phyloP scores from a whole-genome alignment of 2,113 vertebrate genomes.

The Mustela nigripes region DNA sequence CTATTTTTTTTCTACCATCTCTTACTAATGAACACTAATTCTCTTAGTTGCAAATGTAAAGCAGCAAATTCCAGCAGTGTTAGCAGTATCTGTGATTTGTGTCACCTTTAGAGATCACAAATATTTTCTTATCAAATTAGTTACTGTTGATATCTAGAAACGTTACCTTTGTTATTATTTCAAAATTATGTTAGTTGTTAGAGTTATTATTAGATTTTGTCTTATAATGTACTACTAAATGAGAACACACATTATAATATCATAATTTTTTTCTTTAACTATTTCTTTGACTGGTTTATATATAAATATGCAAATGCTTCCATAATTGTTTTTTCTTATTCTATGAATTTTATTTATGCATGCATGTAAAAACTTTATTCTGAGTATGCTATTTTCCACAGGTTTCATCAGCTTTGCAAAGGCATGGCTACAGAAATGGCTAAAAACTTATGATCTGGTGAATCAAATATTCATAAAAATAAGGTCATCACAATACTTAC shows the following conservation, averaged over 20 bases:
- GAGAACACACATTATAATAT: neutral
- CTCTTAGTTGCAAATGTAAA: neutral
- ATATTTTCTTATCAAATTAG: neutral
- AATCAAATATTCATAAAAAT: neutral
- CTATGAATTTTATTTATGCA: neutral
- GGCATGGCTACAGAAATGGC: neutral
- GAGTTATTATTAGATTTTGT: neutral
- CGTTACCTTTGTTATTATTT: neutral
- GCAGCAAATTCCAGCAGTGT: neutral
- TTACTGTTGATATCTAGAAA: neutral
- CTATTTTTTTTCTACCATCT: neutral
- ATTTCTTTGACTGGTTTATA: neutral
- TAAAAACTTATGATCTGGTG: neutral
- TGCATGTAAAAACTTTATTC: slow-evolving; percentile 33
- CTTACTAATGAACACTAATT: neutral
- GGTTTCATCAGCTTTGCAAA: neutral
- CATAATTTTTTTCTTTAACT: neutral
- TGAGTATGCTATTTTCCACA: neutral
- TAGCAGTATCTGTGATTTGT: neutral
- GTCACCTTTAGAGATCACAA: neutral
- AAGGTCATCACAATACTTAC: neutral
- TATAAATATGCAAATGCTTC: neutral
- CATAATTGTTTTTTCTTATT: neutral
- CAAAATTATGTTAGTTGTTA: neutral
- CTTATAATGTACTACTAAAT: neutral